phyloP scores from a whole-genome alignment of 2,113 vertebrate species.

The Macquaria australasica region DNA sequence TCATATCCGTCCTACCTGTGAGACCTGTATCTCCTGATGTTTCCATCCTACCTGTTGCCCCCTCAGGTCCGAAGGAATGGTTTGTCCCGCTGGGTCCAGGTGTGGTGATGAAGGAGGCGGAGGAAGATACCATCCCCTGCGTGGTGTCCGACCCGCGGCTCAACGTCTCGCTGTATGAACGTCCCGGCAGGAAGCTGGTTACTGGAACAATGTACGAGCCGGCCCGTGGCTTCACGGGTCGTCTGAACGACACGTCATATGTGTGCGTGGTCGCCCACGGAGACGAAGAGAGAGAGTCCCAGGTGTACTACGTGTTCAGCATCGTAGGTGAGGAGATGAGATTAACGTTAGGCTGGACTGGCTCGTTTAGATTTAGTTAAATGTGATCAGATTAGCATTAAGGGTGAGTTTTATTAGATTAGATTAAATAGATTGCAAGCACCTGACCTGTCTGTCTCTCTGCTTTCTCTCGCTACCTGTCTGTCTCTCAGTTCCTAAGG shows the following conservation, averaged over 20 bases:
- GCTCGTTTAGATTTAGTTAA: too few relatives aligned
- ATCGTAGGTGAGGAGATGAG: constrained; percentile 84
- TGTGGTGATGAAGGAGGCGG: constrained; percentile 87
- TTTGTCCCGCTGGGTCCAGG: constrained; percentile 84
- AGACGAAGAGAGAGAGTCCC: constrained; percentile 85
- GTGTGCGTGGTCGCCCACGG: constrained; percentile 85
- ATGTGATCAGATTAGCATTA: not conserved
- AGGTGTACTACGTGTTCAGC: constrained; percentile 89
- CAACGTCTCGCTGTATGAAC: constrained; percentile 89
- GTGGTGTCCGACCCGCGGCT: constrained; percentile 90
- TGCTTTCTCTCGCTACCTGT: not conserved
- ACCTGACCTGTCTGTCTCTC: not conserved
- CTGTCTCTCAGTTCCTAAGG: constrained; percentile 81
- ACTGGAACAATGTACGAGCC: constrained; percentile 80
- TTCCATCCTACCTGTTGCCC: not conserved
- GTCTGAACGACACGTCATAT: constrained; percentile 90
- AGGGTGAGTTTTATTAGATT: not conserved
- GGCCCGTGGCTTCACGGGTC: constrained; percentile 89
- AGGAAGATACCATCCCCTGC: constrained; percentile 89
- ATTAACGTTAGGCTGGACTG: too few relatives aligned
- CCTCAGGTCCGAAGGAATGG: constrained; percentile 87
- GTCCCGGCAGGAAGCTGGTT: constrained; percentile 75
- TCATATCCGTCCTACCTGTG: not conserved
- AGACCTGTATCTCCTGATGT: not conserved
- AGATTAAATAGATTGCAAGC: not conserved